These are phyloP conservation scores for Oryzaephilus surinamensis DNA, from an alignment of 1,140 invertebrate species.

Conservation along the genomic window DNA sequence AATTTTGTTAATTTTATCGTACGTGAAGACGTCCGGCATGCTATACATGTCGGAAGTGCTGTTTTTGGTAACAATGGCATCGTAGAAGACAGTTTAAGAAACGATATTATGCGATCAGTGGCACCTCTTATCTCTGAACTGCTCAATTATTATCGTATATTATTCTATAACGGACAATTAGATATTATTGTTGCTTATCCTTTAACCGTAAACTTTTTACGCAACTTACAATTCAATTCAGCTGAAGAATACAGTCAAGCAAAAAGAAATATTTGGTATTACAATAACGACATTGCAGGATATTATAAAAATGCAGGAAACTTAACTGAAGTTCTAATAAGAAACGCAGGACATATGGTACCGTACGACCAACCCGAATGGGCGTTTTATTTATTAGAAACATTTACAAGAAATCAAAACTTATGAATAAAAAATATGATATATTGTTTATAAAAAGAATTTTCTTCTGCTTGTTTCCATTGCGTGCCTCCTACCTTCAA, in stretches of 20 bases:
- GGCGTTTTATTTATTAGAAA: conserved; percentile 62
- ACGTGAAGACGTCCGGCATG: conserved; percentile 42
- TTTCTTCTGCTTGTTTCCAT: conserved; percentile 83
- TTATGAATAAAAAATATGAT: too few species aligned
- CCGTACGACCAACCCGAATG: conserved; percentile 67
- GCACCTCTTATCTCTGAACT: conserved; percentile 63
- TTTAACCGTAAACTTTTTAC: conserved; percentile 59
- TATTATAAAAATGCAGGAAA: conserved; percentile 59
- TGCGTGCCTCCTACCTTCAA: conserved; percentile 79
- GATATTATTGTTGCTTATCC: conserved; percentile 79
- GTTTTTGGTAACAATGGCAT: conserved; percentile 37
- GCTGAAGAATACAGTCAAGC: conserved; percentile 51
- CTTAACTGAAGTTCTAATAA: conserved; percentile 63
- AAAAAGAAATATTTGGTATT: conserved; percentile 51
- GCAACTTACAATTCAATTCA: conserved; percentile 51
- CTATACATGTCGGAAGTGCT: conserved; percentile 41
- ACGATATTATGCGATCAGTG: conserved; percentile 76
- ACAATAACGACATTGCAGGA: conserved; percentile 56
- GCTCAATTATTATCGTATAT: conserved; percentile 51
- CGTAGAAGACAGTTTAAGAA: conserved; percentile 57
- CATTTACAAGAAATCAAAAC: conserved; percentile 56
- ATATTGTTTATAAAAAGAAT: conserved; percentile 86
- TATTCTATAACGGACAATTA: conserved; percentile 73
- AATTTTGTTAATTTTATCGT: conserved; percentile 49
- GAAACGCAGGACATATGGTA: conserved; percentile 74